These are phyloP conservation scores for Drosophila hamatofila DNA, from an alignment of 2,888 invertebrate genomes.

Conservation along the genomic window DNA sequence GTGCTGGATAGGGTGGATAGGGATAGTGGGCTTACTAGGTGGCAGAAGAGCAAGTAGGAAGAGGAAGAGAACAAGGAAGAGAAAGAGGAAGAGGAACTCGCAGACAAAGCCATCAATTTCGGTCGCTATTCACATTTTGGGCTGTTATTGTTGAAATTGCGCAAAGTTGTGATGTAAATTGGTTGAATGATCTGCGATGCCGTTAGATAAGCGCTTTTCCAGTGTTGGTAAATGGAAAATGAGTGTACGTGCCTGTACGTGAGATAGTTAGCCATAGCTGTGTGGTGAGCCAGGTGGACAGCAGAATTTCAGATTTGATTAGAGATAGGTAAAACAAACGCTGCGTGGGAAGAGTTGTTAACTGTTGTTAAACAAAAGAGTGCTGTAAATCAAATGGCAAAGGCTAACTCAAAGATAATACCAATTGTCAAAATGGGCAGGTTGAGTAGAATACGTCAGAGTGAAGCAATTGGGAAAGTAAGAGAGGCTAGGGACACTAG, in stretches of 20 bases:
- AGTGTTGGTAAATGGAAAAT: slow-evolving; percentile 7
- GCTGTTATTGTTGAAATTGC: slow-evolving; percentile 12
- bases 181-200: slow-evolving; percentile 15
- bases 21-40: too few species aligned
- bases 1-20: background rate
- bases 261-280: background rate
- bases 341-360: background rate
- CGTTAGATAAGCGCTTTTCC: background rate
- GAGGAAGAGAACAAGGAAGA: too few species aligned
- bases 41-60: too few species aligned
- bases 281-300: too few species aligned
- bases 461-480: too few species aligned
- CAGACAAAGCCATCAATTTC: slow-evolving; percentile 37
- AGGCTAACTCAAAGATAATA: too few species aligned
- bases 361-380: too few species aligned
- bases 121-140: slow-evolving; percentile 2
- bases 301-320: background rate
- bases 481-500: too few species aligned
- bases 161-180: slow-evolving; percentile 24
- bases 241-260: background rate
- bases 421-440: background rate
- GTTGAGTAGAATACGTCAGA: too few species aligned
- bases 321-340: background rate
- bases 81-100: background rate
- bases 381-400: too few species aligned